Base-by-base conservation (phyloP, 1,140 invertebrate species). In the Leptonema lineaticorne region DNA sequence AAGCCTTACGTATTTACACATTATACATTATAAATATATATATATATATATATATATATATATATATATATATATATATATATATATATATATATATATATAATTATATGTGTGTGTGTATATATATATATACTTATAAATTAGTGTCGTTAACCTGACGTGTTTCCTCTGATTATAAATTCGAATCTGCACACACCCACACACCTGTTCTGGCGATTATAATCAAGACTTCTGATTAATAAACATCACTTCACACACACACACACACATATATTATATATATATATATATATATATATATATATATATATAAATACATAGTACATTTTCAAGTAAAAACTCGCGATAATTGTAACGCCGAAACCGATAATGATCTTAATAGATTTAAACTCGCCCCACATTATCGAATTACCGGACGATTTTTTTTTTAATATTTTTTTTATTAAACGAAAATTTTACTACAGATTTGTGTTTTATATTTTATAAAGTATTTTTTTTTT, bases 61-160 rank as follows among this genome's bases (percentile, higher is more conserved):
- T 41, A 4, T 11, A 11, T 33, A 41, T 41, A 59, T 59, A 59
- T 53, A 33, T 33, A 33, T 33, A 33, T 6, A 11, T 33, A 41
- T 16, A 41, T 41, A 41, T 4, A 16, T 41, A 11, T 41, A 16
- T 33, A 11, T 33, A 6, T 41, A 41, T 41, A 33, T 33, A 33
- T 33, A 33, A 33, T 5, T 33, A 41, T 16, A 41, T 41, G 16
- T 4, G 37, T 41, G 9, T 41, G 37, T 33, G 30, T 33, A 6
- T 41, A 41, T 41, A 14, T 16, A 16, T 41, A 41, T 16, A 16
- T 41, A 4, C 9, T 3, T 33, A 41, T 41, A 59, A 33, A 59
- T 53, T 27, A 22, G 20, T 63, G 59, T 46, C 59, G 46, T 63
- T 63, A 33, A 63, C 59, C 59, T 26, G 59, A 29, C 24, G 33